A percentile compares a stretch with the other conserved stretches of the same genome.
phyloP scores from a whole-genome alignment of 2,888 invertebrate species.

The Bellardia pandia region DNA sequence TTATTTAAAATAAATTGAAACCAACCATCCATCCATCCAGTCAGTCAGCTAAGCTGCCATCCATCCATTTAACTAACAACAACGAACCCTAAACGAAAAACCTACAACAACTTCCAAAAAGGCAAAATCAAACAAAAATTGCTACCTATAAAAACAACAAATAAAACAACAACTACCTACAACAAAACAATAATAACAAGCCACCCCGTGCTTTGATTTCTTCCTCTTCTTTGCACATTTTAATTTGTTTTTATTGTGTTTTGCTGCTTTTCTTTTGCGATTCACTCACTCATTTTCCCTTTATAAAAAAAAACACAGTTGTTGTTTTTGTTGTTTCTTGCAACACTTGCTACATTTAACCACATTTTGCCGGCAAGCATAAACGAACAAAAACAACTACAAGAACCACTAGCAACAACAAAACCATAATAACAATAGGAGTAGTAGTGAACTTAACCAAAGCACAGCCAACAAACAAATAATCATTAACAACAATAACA shows the following conservation, averaged over 20 bases:
- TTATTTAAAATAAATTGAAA: constrained; percentile 48
- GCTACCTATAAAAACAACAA: not conserved
- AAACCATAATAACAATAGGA: constrained; percentile 16
- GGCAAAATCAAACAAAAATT: not conserved
- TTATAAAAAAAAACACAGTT: constrained; percentile 19
- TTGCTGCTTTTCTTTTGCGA: constrained; percentile 9
- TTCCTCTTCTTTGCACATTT: constrained; percentile 47
- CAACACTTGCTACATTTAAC: constrained; percentile 72
- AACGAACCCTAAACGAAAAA: constrained; percentile 56
- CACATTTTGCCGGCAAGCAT: constrained; percentile 70
- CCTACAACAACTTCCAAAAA: constrained; percentile 12
- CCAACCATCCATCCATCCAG: constrained; percentile 41
- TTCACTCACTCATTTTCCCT: constrained; percentile 13
- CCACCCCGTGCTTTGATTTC: constrained; percentile 64
- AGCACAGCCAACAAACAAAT: constrained; percentile 52
- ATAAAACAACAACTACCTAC: constrained; percentile 23
- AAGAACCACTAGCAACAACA: constrained; percentile 31
- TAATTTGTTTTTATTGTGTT: constrained; percentile 57
- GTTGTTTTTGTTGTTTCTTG: constrained; percentile 39
- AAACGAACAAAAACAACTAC: constrained; percentile 55
- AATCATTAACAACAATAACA: constrained; percentile 45
- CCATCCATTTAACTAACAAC: constrained; percentile 56
- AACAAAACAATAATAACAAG: constrained; percentile 35
- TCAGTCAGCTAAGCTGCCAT: not conserved
- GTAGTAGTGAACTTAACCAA: constrained; percentile 40